Base-by-base conservation (phyloP, 2,113 vertebrate species). In the Calidris pugnax region DNA sequence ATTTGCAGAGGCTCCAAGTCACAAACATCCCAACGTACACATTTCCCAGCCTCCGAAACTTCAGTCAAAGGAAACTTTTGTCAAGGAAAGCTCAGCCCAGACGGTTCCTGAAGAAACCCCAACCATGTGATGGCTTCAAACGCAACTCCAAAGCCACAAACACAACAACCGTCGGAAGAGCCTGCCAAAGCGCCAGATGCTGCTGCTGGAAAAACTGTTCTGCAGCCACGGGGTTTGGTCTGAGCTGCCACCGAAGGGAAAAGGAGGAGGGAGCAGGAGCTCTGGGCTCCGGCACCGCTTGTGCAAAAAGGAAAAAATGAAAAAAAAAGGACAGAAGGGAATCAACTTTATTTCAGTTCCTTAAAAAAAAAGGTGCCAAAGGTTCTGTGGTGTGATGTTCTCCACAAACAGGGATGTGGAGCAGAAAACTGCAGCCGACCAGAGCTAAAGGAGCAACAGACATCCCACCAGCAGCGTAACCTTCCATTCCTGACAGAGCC, bases 121-220 rank as follows among this genome's bases (percentile, higher is more conserved):
- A 73, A 74, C 85, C 94, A 96, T 33, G 92, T 91, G 94, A 96
- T 74, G 84, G 80, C 79, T 96, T 96, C 94, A 93, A 89, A 96
- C 3, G 9, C 82, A 78, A 90, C 72, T 97, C 95, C 94, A 97
- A 96, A 98, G 93, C 97, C 98, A 96, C 97, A 97, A 96, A 95
- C 94, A 95, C 91, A 95, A 97, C 94, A 86, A 85, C 85, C 6
- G 53, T 63, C 27, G 35, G 84, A 81, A 68, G 41, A 12, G 45
- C 20, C 81, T 95, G 97, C 95, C 97, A 97, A 95, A 86, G 47
- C 33, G 15, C 94, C 96, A 98, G 97, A 95, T 94, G 97, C 90
- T 93, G 94, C 91, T 95, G 90, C 94, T 97, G 96, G 96, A 96
- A 97, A 96, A 97, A 83, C 84, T n/a, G 10, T 26, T 81, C 73